Conservation (phyloP, 2,113 vertebrate genomes). For the Zapornia atra region DNA sequence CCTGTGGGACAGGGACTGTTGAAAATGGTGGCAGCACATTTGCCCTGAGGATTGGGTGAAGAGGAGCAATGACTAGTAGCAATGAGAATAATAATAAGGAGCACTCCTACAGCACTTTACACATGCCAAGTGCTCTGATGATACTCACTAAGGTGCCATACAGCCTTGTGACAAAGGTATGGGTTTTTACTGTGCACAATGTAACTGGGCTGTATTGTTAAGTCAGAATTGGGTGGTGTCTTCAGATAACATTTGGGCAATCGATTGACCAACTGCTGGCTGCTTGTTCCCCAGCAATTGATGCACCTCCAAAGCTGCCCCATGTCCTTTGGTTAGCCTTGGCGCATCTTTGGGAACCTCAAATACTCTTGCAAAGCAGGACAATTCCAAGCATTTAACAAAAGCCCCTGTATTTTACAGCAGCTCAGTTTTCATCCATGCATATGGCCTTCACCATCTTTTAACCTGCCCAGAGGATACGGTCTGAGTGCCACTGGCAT, state of each 20-base stretch:
- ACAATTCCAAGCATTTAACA: fast-evolving
- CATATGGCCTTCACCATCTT: background rate
- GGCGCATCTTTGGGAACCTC: background rate
- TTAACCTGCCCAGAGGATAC: background rate
- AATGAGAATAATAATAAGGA: background rate
- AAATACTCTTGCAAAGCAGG: background rate
- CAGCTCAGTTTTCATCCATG: background rate
- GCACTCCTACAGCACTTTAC: background rate
- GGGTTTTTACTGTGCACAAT: background rate
- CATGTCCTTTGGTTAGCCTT: background rate
- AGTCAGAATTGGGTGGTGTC: background rate
- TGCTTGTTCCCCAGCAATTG: background rate
- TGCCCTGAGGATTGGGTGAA: background rate
- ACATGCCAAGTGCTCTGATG: background rate
- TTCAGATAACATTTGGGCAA: background rate
- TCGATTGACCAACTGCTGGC: background rate
- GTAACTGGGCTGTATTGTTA: background rate
- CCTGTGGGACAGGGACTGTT: background rate
- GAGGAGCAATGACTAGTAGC: background rate
- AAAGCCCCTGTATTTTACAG: background rate
- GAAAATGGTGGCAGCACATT: background rate
- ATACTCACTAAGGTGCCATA: background rate
- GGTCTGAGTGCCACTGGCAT: background rate
- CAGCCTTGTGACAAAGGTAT: background rate
- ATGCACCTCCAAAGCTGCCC: background rate